Percentiles rank a stretch among this genome's conserved stretches.
Conservation (phyloP, 2,797 vertebrate genomes). For the Lophius americanus region DNA sequence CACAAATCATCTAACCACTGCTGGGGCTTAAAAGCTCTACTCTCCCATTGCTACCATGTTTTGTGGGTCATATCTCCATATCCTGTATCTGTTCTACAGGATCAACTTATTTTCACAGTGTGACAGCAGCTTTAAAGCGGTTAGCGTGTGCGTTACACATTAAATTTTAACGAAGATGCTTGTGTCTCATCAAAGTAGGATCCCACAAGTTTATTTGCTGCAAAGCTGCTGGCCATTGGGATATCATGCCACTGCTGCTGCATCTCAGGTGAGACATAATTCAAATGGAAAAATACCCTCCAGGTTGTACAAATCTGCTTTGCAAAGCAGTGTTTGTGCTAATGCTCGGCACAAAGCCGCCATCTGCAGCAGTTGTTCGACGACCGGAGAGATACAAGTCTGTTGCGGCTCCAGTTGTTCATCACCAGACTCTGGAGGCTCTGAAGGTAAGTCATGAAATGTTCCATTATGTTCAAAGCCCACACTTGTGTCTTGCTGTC, state of each 20-base stretch:
- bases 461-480: too few relatives aligned
- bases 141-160: background rate
- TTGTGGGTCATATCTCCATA: background rate
- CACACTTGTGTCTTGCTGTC: background rate
- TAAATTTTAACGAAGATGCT: conserved; percentile 21
- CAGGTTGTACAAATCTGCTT: conserved; percentile 34
- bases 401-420: background rate
- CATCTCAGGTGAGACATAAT: conserved; percentile 45
- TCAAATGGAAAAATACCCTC: conserved; percentile 30
- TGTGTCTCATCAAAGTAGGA: conserved; percentile 33
- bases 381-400: background rate
- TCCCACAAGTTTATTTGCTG: conserved; percentile 6
- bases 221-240: conserved; percentile 27
- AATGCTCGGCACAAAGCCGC: background rate
- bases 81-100: background rate
- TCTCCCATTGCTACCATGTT: conserved; percentile 2
- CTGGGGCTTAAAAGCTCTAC: background rate
- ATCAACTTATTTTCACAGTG: background rate
- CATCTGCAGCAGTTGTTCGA: background rate
- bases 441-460: too few relatives aligned
- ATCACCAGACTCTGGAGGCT: background rate
- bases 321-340: conserved; percentile 20
- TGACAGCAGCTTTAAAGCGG: conserved; percentile 5
- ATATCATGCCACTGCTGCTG: conserved; percentile 32
- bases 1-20: background rate